These are phyloP conservation scores for Chiropotes sagulatus DNA, from an alignment of 2,797 vertebrate genomes.

Conservation along the genomic window DNA sequence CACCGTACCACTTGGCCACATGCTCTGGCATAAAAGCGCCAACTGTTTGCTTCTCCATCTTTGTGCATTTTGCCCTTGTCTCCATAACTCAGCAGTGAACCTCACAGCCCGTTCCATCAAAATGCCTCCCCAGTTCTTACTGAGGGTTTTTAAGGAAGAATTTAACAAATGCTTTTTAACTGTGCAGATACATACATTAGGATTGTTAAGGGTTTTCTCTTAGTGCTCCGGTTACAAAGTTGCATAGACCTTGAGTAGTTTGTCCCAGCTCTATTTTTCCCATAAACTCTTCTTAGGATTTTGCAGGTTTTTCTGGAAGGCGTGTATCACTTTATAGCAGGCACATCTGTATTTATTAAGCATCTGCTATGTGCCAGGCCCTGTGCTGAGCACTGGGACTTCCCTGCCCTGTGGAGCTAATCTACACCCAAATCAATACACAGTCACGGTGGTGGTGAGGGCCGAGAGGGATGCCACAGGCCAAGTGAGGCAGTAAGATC, in stretches of 20 bases:
- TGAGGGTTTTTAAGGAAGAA: not conserved
- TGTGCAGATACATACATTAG: accelerated
- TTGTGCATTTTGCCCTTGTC: accelerated
- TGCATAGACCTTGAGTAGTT: not conserved
- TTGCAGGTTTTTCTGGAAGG: not conserved
- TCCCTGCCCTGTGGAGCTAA: not conserved
- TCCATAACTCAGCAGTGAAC: not conserved
- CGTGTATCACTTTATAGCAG: not conserved
- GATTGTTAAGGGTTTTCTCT: accelerated
- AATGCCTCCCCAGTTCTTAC: not conserved
- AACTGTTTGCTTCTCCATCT: not conserved
- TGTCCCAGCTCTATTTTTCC: not conserved
- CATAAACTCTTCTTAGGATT: not conserved
- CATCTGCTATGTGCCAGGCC: not conserved
- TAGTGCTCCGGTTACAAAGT: not conserved
- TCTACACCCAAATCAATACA: not conserved
- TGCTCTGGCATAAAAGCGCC: accelerated
- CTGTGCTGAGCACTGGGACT: not conserved
- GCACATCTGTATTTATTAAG: not conserved
- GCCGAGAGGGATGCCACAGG: not conserved
- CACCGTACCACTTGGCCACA: not conserved
- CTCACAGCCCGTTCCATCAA: not conserved
- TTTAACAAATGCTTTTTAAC: not conserved
- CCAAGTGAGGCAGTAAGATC: not conserved
- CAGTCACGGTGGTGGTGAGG: not conserved